These are phyloP conservation scores for Vultur gryphus DNA, from an alignment of 2,797 vertebrate genomes.

Conservation along the genomic window DNA sequence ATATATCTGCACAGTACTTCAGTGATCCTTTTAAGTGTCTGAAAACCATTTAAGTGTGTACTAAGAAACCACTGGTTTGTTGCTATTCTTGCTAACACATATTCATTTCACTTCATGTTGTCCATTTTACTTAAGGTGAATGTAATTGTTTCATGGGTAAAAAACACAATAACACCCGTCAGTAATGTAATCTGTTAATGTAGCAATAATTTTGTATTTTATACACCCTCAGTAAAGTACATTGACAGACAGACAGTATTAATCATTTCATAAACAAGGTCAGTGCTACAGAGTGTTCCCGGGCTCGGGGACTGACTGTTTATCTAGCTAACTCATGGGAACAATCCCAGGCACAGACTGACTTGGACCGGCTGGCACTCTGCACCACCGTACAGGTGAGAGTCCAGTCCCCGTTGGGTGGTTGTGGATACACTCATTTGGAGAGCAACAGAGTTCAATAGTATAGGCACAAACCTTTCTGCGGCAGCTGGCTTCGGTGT, in stretches of 20 bases:
- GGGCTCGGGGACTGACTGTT: not conserved
- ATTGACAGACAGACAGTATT: not conserved
- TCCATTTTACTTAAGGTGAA: not conserved
- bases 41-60: not conserved
- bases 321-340: not conserved
- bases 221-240: not conserved
- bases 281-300: not conserved
- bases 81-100: not conserved
- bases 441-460: not conserved
- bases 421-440: fast-evolving
- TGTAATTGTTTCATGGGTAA: not conserved
- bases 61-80: not conserved
- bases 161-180: not conserved
- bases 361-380: not conserved
- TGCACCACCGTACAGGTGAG: fast-evolving
- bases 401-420: no score
- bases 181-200: not conserved
- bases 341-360: not conserved
- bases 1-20: not conserved
- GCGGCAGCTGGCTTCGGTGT: not conserved
- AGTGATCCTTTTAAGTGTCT: not conserved
- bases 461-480: not conserved
- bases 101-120: not conserved
- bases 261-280: not conserved
- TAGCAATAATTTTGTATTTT: not conserved